A percentile compares a stretch with the other conserved stretches of the same genome.
Conservation (phyloP, 2,888 invertebrate species). For the Ypsolopha scabrella region DNA sequence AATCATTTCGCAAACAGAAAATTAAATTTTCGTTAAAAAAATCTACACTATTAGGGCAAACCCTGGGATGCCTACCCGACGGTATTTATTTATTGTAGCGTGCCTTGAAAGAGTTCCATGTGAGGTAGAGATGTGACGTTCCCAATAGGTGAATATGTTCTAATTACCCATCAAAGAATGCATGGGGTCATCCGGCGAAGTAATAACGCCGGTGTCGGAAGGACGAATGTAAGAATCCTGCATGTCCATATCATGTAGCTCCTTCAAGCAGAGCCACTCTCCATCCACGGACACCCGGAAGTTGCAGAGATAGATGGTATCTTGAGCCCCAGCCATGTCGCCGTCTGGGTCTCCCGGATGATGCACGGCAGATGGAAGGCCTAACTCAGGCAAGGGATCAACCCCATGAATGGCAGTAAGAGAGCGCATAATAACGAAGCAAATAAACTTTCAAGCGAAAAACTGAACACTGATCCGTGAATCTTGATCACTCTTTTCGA, state of each 20-base stretch:
- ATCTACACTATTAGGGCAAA: no score
- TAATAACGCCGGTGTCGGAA: slow-evolving; percentile 73
- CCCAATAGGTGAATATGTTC: no score
- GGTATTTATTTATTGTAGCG: no score
- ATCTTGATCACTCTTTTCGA: slow-evolving; percentile 41
- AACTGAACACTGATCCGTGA: slow-evolving; percentile 34
- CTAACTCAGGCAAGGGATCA: slow-evolving; percentile 55
- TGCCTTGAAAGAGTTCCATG: no score
- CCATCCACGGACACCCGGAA: slow-evolving; percentile 97
- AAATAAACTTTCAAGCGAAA: slow-evolving; percentile 62
- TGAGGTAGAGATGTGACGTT: no score
- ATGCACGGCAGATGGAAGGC: slow-evolving; percentile 42
- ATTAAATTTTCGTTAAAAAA: no score
- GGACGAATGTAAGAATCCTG: slow-evolving; percentile 77
- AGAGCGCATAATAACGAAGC: slow-evolving; percentile 64
- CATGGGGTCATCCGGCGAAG: slow-evolving; percentile 72
- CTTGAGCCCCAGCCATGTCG: slow-evolving; percentile 90
- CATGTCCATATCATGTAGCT: slow-evolving; percentile 92
- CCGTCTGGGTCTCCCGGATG: slow-evolving; percentile 44
- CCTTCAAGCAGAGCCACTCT: slow-evolving; percentile 96
- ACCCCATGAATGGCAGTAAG: slow-evolving; percentile 57
- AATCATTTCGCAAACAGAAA: no score
- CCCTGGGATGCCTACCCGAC: no score
- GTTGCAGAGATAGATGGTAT: slow-evolving; percentile 97
- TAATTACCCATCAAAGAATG: slow-evolving; percentile 65